These are phyloP conservation scores for Pantherophis guttatus DNA, from an alignment of 2,113 vertebrate genomes.

Conservation along the genomic window DNA sequence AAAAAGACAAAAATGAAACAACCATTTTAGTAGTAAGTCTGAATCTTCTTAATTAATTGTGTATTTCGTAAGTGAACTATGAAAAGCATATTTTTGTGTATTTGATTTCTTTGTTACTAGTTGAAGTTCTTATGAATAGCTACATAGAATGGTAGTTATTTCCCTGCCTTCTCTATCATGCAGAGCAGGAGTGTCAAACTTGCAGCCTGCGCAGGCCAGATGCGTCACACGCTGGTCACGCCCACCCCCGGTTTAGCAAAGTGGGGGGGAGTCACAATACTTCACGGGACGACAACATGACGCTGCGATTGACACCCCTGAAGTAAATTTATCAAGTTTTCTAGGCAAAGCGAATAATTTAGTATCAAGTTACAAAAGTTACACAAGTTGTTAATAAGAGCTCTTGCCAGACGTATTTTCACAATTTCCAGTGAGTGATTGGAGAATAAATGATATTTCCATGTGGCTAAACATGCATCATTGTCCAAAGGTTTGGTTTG, in stretches of 20 bases:
- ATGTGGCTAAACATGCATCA: not conserved
- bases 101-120: not conserved
- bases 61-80: not conserved
- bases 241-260: no score
- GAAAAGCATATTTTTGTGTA: not conserved
- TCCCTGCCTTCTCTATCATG: not conserved
- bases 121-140: not conserved
- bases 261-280: no score
- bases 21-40: slow-evolving; percentile 59
- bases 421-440: not conserved
- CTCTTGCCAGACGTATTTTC: not conserved
- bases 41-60: not conserved
- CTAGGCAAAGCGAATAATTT: not conserved
- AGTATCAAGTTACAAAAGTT: not conserved
- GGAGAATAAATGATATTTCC: not conserved
- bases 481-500: not conserved
- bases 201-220: no score
- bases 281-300: no score
- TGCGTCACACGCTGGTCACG: no score
- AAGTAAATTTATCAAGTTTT: not conserved
- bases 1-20: slow-evolving; percentile 32
- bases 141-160: not conserved
- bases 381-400: not conserved
- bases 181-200: not conserved
- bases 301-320: no score